These are phyloP conservation scores for Coilia nasus DNA, from an alignment of 2,797 vertebrate species.

Conservation along the genomic window DNA sequence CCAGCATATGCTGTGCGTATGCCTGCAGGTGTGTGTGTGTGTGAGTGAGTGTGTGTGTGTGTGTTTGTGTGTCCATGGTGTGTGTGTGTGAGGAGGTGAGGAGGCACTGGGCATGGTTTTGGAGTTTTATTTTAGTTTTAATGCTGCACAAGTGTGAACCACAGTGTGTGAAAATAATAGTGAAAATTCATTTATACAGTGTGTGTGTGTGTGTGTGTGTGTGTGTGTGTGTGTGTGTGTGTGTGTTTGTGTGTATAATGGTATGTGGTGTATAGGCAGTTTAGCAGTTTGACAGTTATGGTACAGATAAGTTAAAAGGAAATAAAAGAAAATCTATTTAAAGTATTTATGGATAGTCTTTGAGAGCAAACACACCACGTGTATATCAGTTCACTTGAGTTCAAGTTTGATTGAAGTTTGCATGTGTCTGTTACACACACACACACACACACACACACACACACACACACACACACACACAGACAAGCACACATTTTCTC, in stretches of 20 bases:
- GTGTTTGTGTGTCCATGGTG: background rate
- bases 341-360: too few species aligned
- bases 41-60: constrained; percentile 26
- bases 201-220: background rate
- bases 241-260: background rate
- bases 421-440: background rate
- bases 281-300: too few species aligned
- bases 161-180: too few species aligned
- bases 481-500: too few species aligned
- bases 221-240: background rate
- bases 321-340: too few species aligned
- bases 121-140: too few species aligned
- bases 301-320: too few species aligned
- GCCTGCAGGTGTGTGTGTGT: constrained; percentile 13
- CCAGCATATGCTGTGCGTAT: constrained; percentile 47
- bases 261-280: background rate
- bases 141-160: too few species aligned
- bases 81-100: background rate
- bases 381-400: too few species aligned
- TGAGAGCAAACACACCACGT: too few species aligned
- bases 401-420: too few species aligned
- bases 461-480: constrained; percentile 25
- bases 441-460: constrained; percentile 25
- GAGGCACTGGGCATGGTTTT: background rate
- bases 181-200: background rate